Evolutionary conservation across 2,888 invertebrate genomes (phyloP).

Genomic region (Leptopilina myrica): DNA sequence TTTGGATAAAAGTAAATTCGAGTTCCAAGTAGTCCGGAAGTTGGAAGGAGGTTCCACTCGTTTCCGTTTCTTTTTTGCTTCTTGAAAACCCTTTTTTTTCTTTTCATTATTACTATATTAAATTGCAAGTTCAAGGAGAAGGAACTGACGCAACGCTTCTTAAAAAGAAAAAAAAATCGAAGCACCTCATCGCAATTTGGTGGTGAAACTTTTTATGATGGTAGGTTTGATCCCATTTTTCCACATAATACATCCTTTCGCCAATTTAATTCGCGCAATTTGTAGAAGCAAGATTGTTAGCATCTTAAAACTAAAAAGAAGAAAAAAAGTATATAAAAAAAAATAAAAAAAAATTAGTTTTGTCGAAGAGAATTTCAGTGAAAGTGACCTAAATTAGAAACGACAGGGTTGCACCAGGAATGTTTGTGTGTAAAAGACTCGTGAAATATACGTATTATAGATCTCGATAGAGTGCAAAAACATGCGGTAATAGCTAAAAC

Average conservation of each 20-base stretch:
- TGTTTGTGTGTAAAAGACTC: conserved; percentile 13
- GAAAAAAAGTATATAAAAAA: no score
- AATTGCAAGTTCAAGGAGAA: no score
- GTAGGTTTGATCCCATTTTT: conserved; percentile 38
- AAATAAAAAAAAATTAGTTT: conserved; percentile 15
- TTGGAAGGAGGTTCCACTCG: no score
- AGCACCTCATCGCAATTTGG: conserved; percentile 14
- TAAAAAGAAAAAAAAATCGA: not conserved
- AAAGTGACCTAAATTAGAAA: conserved; percentile 36
- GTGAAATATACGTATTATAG: not conserved
- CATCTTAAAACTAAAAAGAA: not conserved
- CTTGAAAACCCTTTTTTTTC: no score
- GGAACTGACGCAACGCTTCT: no score
- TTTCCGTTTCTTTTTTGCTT: no score
- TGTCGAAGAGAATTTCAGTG: not conserved
- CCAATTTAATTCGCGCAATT: conserved; percentile 29
- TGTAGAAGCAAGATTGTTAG: conserved; percentile 32
- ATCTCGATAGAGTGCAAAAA: not conserved
- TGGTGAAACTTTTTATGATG: conserved; percentile 33
- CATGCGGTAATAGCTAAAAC: not conserved
- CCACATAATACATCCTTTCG: conserved; percentile 26
- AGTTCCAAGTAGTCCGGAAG: no score
- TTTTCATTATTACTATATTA: no score
- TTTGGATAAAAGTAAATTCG: no score
- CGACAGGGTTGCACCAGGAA: conserved; percentile 31